A percentile compares a stretch with the other conserved stretches of the same genome.
Evolutionary conservation across 2,113 vertebrate species (phyloP).

Genomic region (Gymnogyps californianus): DNA sequence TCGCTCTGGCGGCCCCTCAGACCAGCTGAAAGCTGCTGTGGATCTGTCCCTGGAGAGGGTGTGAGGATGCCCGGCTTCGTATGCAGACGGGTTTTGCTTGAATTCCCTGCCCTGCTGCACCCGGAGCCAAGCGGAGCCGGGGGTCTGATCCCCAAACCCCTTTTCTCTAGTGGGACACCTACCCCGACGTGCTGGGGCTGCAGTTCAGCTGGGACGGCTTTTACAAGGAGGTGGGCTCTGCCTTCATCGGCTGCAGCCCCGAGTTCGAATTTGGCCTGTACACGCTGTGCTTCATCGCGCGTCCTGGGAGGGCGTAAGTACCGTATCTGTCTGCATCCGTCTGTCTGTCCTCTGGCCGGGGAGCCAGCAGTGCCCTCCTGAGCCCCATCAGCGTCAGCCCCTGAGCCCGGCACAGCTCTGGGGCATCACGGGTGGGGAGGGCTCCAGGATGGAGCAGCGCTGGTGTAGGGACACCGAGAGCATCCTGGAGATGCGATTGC

Average conservation of each 20-base stretch:
- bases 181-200: constrained; percentile 86
- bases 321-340: fast-evolving
- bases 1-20: not conserved
- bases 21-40: not conserved
- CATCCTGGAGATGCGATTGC: fast-evolving
- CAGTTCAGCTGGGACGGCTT: constrained; percentile 93
- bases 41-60: not conserved
- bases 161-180: constrained; percentile 79
- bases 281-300: constrained; percentile 87
- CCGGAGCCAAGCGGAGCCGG: fast-evolving
- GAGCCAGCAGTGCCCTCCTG: not conserved
- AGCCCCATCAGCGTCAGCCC: fast-evolving
- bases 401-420: not conserved
- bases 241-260: constrained; percentile 90
- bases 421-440: not conserved
- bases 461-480: too few relatives aligned
- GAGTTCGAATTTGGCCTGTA: constrained; percentile 93
- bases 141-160: not conserved
- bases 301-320: constrained; percentile 86
- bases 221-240: constrained; percentile 88
- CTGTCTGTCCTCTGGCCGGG: not conserved
- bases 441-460: not conserved
- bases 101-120: not conserved
- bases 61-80: fast-evolving
- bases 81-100: not conserved